Evolutionary conservation across 2,797 vertebrate genomes (phyloP).

Genomic region (Smutsia temminckii): DNA sequence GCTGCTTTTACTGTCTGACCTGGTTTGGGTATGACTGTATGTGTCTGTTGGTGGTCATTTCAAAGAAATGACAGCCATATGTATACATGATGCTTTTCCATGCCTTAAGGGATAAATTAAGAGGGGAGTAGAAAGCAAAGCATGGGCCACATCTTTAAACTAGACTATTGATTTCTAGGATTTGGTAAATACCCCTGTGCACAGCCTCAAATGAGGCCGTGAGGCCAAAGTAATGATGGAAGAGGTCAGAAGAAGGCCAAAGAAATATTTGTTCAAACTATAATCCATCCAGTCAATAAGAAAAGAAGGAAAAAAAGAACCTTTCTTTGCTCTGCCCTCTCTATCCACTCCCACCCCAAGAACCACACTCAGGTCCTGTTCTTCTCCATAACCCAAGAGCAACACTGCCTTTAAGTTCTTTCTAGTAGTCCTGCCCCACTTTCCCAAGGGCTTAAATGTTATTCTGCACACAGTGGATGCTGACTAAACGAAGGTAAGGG

Average conservation of each 20-base stretch:
- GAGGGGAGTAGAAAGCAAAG: neutral
- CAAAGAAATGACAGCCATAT: neutral
- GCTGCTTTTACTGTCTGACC: neutral
- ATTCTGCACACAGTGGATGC: neutral
- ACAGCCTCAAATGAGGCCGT: neutral
- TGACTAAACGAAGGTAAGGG: neutral
- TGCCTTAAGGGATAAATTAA: neutral
- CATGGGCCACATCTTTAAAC: neutral
- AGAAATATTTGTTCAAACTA: neutral
- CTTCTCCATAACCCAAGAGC: neutral
- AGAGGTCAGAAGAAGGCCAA: neutral
- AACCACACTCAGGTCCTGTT: neutral
- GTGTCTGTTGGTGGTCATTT: neutral
- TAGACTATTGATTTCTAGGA: neutral
- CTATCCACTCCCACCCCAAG: neutral
- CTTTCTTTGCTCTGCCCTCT: neutral
- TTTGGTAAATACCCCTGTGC: constrained; percentile 24
- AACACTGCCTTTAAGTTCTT: neutral
- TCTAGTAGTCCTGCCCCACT: too few species aligned
- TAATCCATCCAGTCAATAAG: neutral
- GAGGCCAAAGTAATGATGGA: neutral
- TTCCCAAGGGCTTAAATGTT: neutral
- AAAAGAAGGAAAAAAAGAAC: neutral
- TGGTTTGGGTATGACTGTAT: neutral
- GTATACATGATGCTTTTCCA: accelerated